Conservation (phyloP, 2,888 invertebrate species). For the Metopia argyrocephala region DNA sequence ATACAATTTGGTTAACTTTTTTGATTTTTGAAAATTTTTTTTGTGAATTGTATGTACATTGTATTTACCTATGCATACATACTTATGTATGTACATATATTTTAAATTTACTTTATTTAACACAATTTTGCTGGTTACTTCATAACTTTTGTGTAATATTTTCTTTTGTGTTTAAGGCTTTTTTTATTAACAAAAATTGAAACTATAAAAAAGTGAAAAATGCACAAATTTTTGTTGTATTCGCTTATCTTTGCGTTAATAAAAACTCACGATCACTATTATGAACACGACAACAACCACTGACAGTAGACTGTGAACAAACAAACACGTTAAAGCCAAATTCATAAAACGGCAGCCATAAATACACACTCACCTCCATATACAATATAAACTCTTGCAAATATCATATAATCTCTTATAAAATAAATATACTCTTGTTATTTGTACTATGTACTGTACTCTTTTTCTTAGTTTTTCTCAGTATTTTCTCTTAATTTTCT, state of each 20-base stretch:
- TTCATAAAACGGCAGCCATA: constrained; percentile 63
- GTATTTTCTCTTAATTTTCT: constrained; percentile 5
- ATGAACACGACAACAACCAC: constrained; percentile 58
- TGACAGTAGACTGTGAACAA: constrained; percentile 61
- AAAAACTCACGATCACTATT: constrained; percentile 55
- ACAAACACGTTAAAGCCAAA: constrained; percentile 75
- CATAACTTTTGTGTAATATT: constrained; percentile 24
- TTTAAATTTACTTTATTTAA: too few species aligned
- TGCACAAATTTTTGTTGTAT: constrained; percentile 36
- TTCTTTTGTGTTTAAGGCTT: constrained; percentile 4
- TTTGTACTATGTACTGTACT: constrained; percentile 19
- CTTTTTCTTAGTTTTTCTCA: not conserved
- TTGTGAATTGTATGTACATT: too few species aligned
- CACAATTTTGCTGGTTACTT: not conserved
- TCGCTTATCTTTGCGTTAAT: constrained; percentile 54
- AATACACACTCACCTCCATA: not conserved
- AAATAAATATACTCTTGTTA: not conserved
- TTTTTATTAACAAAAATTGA: constrained; percentile 19
- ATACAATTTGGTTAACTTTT: not conserved
- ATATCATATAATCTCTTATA: constrained; percentile 13
- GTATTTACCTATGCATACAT: too few species aligned
- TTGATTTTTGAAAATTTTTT: not conserved
- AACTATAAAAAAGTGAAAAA: constrained; percentile 6
- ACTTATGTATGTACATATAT: not conserved
- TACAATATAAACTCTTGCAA: constrained; percentile 40